These are phyloP conservation scores for Julus scandinavius DNA, from an alignment of 2,888 invertebrate species.

Conservation along the genomic window DNA sequence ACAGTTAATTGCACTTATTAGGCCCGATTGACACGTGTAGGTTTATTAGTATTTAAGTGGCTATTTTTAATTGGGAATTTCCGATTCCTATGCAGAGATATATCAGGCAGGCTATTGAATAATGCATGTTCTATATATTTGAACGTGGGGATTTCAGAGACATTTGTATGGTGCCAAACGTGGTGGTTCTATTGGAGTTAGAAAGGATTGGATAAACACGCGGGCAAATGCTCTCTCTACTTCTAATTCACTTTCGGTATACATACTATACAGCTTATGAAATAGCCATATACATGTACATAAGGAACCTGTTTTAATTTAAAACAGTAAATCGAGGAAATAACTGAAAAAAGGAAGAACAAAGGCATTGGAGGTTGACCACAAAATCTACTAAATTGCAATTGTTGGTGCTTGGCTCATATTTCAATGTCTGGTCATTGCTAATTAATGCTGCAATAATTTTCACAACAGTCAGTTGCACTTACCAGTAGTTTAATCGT, in stretches of 20 bases:
- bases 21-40: conserved; percentile 13
- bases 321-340: conserved; percentile 8
- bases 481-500: not conserved
- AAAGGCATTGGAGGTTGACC: not conserved
- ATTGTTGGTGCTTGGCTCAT: conserved; percentile 26
- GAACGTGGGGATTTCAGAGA: not conserved
- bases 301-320: conserved; percentile 24
- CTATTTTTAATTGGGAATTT: conserved; percentile 22
- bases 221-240: conserved; percentile 23
- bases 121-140: not conserved
- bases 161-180: not conserved
- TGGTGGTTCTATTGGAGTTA: not conserved
- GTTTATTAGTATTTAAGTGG: conserved; percentile 1
- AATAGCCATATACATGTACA: conserved; percentile 20
- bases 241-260: not conserved
- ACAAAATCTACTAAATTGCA: not conserved
- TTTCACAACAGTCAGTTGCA: not conserved
- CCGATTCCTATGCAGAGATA: not conserved
- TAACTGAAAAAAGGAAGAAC: not conserved
- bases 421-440: not conserved
- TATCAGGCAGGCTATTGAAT: not conserved
- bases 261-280: conserved; percentile 32
- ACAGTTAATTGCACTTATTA: conserved; percentile 44
- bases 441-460: not conserved
- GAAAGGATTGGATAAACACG: not conserved